Base-by-base conservation (phyloP, 2,888 invertebrate species). In the Phytoseiulus persimilis region DNA sequence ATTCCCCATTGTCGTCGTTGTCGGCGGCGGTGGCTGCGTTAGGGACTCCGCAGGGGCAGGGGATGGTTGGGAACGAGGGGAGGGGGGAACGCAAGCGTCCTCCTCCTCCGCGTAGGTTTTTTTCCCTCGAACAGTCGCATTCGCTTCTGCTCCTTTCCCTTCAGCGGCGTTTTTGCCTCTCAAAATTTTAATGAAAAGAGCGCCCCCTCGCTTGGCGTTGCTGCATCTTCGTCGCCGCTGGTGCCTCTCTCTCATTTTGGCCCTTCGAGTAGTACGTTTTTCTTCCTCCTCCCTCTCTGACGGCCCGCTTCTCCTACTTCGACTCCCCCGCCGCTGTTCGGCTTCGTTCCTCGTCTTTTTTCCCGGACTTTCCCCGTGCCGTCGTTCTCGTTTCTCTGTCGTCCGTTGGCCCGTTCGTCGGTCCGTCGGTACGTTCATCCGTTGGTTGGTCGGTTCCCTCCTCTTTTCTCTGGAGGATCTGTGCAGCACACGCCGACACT, bases 121-220 rank as follows among this genome's bases (percentile, higher is more conserved):
- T 87, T 33, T n/a, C 87, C 87, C 33, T 23, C 84, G 31, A 87
- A 87, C 87, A 65, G 65, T 65, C 65, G 65, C 65, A n/a, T 31
- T 23, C 32, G 11, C 87, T 87, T 87, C 87, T n/a, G 39, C 32
- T 87, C 83, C 83, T 83, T 83, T 87, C 33, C 87, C 87, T 33
- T n/a, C 33, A 32, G 45, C 87, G 0, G 87, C n/a, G n/a, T n/a
- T 45, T 87, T 87, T 87, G 32, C 45, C n/a, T 87, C 45, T 87
- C 33, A n/a, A 31, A 87, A 32, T 87, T 87, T 87, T 87, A 87
- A 87, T 87, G 87, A 87, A 87, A 87, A 87, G 87, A 33, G 32
- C n/a, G n/a, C n/a, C 87, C 87, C 39, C 33, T 87, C 65, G 65
- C 65, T 28, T 14, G 65, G 65, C 65, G 65, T 65, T 28, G 65